Conservation (phyloP, 2,113 vertebrate genomes). For the Scatophagus argus region DNA sequence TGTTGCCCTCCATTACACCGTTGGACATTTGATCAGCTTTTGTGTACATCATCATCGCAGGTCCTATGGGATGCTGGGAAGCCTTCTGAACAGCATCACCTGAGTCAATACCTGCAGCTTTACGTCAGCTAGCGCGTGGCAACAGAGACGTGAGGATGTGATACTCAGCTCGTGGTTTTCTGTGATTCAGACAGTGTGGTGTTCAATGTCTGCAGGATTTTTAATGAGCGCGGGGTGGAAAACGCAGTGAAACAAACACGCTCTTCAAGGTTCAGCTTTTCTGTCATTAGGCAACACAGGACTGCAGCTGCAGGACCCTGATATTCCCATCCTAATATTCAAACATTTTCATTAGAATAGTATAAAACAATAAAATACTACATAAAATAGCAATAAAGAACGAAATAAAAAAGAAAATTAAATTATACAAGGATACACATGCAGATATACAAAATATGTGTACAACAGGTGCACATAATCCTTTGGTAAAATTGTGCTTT, state of each 20-base stretch:
- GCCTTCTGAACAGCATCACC: not conserved
- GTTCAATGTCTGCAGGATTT: not conserved
- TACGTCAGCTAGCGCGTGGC: not conserved
- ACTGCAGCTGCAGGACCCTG: not conserved
- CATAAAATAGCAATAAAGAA: not conserved
- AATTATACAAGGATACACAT: not conserved
- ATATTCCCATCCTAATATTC: no score
- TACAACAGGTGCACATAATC: not conserved
- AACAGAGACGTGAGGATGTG: not conserved
- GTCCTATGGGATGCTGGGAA: not conserved
- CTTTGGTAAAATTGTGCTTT: not conserved
- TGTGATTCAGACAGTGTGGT: not conserved
- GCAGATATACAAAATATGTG: not conserved
- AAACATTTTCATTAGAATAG: no score
- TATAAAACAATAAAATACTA: no score
- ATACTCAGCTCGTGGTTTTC: not conserved
- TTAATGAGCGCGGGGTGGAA: not conserved
- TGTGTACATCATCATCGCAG: slow-evolving; percentile 7
- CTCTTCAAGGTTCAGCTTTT: not conserved
- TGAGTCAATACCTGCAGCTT: not conserved
- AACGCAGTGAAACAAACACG: not conserved
- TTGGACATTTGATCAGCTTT: not conserved
- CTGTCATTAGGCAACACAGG: not conserved
- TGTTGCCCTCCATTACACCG: not conserved
- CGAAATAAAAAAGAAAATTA: not conserved